These are phyloP conservation scores for Pegea sp. DNA, from an alignment of 23 tunicate genomes.

Conservation along the genomic window DNA sequence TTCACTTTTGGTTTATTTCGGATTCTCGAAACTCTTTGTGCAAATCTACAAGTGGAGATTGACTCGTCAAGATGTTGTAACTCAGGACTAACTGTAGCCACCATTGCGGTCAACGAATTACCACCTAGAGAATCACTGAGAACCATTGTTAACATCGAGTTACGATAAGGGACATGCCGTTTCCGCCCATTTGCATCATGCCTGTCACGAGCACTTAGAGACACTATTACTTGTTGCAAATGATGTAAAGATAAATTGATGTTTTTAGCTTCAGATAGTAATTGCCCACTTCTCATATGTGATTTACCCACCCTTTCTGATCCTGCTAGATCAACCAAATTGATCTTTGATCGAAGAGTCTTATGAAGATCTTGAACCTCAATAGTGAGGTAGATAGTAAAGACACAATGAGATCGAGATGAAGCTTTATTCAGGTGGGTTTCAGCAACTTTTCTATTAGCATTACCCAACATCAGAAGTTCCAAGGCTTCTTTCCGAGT, in stretches of 20 bases:
- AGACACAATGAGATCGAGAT: slow-evolving; percentile 81
- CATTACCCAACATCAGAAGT: slow-evolving; percentile 52
- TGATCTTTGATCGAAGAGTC: slow-evolving; percentile 34
- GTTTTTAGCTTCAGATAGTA: slow-evolving; percentile 54
- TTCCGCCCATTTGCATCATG: slow-evolving; percentile 1
- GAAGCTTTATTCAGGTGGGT: slow-evolving; percentile 88
- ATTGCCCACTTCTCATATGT: slow-evolving; percentile 7
- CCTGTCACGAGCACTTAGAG: slow-evolving; percentile 2
- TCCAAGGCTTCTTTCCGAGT: slow-evolving; percentile 48
- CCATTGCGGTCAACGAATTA: slow-evolving; percentile 65
- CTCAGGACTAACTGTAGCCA: slow-evolving; percentile 72
- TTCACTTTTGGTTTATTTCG: slow-evolving; percentile 45
- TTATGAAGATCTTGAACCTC: slow-evolving; percentile 13
- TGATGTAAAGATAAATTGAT: slow-evolving; percentile 89
- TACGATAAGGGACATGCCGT: slow-evolving; percentile 80
- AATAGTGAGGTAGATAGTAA: slow-evolving; percentile 45
- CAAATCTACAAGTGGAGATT: slow-evolving; percentile 81
- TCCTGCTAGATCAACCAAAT: slow-evolving; percentile 68
- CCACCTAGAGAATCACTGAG: slow-evolving; percentile 86
- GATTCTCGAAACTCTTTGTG: slow-evolving; percentile 68
- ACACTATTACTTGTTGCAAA: slow-evolving; percentile 27
- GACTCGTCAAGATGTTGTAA: slow-evolving; percentile 53
- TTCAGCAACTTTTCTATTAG: slow-evolving; percentile 76
- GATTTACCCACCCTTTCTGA: slow-evolving; percentile 82
- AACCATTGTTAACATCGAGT: slow-evolving; percentile 68